A percentile compares a stretch with the other conserved stretches of the same genome.
Evolutionary conservation across 92 coral and sea anemone genomes (phyloP).

Genomic region (Epizoanthus ramosus): DNA sequence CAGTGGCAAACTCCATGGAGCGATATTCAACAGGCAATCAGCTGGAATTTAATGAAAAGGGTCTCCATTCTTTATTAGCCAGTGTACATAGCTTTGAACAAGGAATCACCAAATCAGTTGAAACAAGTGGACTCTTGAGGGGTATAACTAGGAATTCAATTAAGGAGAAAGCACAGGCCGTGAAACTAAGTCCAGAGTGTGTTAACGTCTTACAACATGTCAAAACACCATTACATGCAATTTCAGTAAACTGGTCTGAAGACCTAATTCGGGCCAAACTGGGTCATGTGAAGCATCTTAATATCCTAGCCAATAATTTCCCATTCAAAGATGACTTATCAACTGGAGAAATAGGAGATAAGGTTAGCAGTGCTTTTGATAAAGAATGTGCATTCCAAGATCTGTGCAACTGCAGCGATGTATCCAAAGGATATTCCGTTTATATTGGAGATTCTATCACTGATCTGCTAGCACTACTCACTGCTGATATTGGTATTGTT

Average conservation of each 20-base stretch:
- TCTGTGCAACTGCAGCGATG: constrained; percentile 44
- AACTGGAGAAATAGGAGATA: constrained; percentile 67
- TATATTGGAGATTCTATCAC: constrained; percentile 91
- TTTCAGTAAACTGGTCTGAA: constrained; percentile 92
- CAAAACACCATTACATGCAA: constrained; percentile 76
- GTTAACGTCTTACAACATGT: constrained; percentile 69
- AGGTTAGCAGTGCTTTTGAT: constrained; percentile 73
- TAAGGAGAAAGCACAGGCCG: constrained; percentile 64
- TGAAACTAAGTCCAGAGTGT: constrained; percentile 77
- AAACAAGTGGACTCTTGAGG: constrained; percentile 75
- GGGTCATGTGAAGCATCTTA: constrained; percentile 70
- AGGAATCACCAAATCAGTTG: constrained; percentile 65
- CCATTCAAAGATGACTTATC: constrained; percentile 68
- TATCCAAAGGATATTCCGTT: constrained; percentile 63
- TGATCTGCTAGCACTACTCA: constrained; percentile 82
- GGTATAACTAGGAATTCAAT: constrained; percentile 79
- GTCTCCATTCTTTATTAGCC: constrained; percentile 66
- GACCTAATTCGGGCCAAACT: constrained; percentile 78
- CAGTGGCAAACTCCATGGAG: constrained; percentile 51
- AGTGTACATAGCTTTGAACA: constrained; percentile 65
- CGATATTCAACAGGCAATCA: constrained; percentile 35
- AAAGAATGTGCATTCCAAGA: constrained; percentile 75
- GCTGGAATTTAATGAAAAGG: constrained; percentile 57
- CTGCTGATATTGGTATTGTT: constrained; percentile 86
- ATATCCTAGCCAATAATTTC: constrained; percentile 74